phyloP scores from a whole-genome alignment of 2,888 invertebrate genomes.

The Ditylenchus weischeri region DNA sequence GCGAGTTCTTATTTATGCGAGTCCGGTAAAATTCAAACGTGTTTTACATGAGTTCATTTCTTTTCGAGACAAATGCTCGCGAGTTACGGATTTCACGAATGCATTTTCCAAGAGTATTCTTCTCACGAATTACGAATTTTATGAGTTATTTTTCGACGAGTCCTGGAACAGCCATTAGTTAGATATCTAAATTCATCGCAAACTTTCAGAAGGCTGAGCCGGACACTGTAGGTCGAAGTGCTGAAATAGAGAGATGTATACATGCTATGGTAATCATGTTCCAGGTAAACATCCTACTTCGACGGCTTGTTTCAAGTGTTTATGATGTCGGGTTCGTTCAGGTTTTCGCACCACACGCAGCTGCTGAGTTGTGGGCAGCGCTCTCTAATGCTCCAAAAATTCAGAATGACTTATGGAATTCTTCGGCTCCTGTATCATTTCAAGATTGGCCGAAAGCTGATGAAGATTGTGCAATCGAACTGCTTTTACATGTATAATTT shows the following conservation, averaged over 20 bases:
- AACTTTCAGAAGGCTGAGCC: conserved; percentile 47
- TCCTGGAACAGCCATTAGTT: conserved; percentile 5
- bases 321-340: conserved; percentile 14
- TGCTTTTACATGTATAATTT: conserved; percentile 3
- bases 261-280: conserved; percentile 53
- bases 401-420: conserved; percentile 16
- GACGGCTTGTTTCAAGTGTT: neutral
- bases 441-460: conserved; percentile 52
- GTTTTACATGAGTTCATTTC: too few relatives aligned
- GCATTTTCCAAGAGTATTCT: too few relatives aligned
- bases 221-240: conserved; percentile 37
- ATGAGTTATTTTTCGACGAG: too few relatives aligned
- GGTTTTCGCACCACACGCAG: conserved; percentile 44
- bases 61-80: too few relatives aligned
- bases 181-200: neutral
- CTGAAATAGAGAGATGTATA: conserved; percentile 47
- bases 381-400: conserved; percentile 31
- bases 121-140: too few relatives aligned
- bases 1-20: too few relatives aligned
- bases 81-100: too few relatives aligned
- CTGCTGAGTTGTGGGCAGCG: conserved; percentile 42
- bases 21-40: too few relatives aligned
- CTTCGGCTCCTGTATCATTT: conserved; percentile 20
- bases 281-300: conserved; percentile 36
- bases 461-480: conserved; percentile 32